These are phyloP conservation scores for Dasypogon diadema DNA, from an alignment of 2,888 invertebrate species.

Conservation along the genomic window DNA sequence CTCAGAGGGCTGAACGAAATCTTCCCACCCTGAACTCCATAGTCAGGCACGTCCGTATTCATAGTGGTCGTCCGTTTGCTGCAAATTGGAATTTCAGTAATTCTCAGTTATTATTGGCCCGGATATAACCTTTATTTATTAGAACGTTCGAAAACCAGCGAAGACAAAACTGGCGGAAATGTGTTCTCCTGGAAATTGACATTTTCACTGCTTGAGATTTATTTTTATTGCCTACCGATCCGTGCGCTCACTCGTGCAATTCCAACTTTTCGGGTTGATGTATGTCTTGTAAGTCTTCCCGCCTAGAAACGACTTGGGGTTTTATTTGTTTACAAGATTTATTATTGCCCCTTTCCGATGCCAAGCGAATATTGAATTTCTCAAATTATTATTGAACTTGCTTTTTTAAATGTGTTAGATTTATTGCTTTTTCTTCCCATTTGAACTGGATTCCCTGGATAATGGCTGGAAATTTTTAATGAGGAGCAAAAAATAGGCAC, in stretches of 20 bases:
- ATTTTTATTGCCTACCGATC: slow-evolving; percentile 47
- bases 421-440: neutral
- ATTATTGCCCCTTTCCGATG: slow-evolving; percentile 11
- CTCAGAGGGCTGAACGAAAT: neutral
- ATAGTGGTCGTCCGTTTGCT: slow-evolving; percentile 32
- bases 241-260: slow-evolving; percentile 14
- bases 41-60: slow-evolving; percentile 17
- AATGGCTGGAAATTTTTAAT: too few relatives aligned
- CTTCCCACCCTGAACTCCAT: neutral
- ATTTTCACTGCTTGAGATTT: slow-evolving; percentile 46
- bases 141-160: slow-evolving; percentile 18
- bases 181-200: slow-evolving; percentile 36
- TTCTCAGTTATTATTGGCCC: slow-evolving; percentile 44
- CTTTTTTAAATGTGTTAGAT: slow-evolving; percentile 9
- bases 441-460: neutral
- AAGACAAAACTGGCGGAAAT: slow-evolving; percentile 44
- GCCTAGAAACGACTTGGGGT: slow-evolving; percentile 12
- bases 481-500: too few relatives aligned
- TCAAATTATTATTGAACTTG: slow-evolving; percentile 42
- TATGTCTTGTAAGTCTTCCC: slow-evolving; percentile 29
- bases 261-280: slow-evolving; percentile 2
- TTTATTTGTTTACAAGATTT: slow-evolving; percentile 46
- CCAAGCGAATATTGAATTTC: slow-evolving; percentile 32
- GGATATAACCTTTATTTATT: slow-evolving; percentile 46
- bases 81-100: slow-evolving; percentile 47